phyloP scores from a whole-genome alignment of 2,888 invertebrate species.

The Agonopterix alstromeriana region DNA sequence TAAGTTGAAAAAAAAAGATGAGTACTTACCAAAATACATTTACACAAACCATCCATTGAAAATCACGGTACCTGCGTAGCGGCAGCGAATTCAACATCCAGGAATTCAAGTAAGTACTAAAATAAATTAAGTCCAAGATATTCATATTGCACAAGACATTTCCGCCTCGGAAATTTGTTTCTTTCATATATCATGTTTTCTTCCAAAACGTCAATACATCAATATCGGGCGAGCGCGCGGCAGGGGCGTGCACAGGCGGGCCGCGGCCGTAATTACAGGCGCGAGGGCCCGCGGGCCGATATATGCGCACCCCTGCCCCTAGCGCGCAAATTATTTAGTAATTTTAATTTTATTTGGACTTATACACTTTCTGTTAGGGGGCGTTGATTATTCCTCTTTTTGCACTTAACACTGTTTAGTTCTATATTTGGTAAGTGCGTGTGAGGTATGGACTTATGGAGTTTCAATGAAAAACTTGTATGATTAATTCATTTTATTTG shows the following conservation, averaged over 20 bases:
- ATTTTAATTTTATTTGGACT: constrained; percentile 34
- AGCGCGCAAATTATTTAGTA: constrained; percentile 67
- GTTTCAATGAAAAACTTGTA: not conserved
- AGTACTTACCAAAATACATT: too few species aligned
- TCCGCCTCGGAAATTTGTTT: constrained; percentile 22
- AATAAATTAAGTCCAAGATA: not conserved
- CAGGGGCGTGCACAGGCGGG: constrained; percentile 49
- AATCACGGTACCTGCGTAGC: too few species aligned
- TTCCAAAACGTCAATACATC: constrained; percentile 60
- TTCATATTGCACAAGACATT: constrained; percentile 1
- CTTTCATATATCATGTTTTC: constrained; percentile 35
- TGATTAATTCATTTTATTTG: not conserved
- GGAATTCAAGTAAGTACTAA: too few species aligned
- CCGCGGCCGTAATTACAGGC: constrained; percentile 63
- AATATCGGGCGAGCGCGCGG: constrained; percentile 41
- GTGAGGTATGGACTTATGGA: constrained; percentile 32
- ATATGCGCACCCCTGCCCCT: constrained; percentile 43
- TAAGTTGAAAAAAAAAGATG: too few species aligned
- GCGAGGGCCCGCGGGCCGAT: constrained; percentile 48
- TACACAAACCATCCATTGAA: too few species aligned
- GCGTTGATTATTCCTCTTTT: constrained; percentile 24
- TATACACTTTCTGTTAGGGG: constrained; percentile 38
- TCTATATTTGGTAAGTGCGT: constrained; percentile 40
- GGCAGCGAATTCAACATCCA: too few species aligned
- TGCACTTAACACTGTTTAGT: constrained; percentile 28